A percentile compares a stretch with the other conserved stretches of the same genome.
phyloP scores from a whole-genome alignment of 2,113 vertebrate genomes.

The Corythaixoides concolor region DNA sequence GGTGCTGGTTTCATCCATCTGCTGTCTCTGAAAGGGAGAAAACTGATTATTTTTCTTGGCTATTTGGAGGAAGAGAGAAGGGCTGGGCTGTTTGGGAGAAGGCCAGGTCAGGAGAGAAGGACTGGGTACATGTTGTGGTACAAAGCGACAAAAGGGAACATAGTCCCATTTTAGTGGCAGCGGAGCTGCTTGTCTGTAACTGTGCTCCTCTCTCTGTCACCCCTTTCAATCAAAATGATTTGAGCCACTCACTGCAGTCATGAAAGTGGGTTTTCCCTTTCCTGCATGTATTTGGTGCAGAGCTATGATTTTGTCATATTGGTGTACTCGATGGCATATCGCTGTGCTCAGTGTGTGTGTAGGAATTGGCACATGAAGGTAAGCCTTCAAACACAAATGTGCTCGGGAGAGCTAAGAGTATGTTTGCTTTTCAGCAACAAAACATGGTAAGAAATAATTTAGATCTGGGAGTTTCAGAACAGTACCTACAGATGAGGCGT shows the following conservation, averaged over 20 bases:
- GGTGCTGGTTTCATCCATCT: not conserved
- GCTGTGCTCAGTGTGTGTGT: rapidly evolving
- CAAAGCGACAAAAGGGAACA: not conserved
- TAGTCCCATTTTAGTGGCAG: not conserved
- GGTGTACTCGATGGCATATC: not conserved
- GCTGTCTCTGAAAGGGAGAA: not conserved
- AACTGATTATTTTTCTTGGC: not conserved
- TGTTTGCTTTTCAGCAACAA: not conserved
- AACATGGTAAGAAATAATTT: not conserved
- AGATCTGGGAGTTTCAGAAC: not conserved
- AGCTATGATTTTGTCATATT: not conserved
- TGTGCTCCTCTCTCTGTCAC: not conserved
- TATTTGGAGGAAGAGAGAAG: not conserved
- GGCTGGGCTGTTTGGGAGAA: not conserved
- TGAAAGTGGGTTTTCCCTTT: not conserved
- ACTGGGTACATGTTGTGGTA: rapidly evolving
- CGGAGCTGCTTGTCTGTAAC: not conserved
- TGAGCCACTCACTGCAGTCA: not conserved
- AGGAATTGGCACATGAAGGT: not conserved
- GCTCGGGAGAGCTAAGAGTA: not conserved
- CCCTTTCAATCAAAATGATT: not conserved
- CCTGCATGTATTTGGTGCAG: not conserved
- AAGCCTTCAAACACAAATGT: not conserved
- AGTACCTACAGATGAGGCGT: not conserved
- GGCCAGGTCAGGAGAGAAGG: not conserved